Percentiles rank a stretch among this genome's conserved stretches.
These are phyloP conservation scores for Drosophila bunnanda DNA, from an alignment of 2,888 invertebrate genomes.

Conservation along the genomic window DNA sequence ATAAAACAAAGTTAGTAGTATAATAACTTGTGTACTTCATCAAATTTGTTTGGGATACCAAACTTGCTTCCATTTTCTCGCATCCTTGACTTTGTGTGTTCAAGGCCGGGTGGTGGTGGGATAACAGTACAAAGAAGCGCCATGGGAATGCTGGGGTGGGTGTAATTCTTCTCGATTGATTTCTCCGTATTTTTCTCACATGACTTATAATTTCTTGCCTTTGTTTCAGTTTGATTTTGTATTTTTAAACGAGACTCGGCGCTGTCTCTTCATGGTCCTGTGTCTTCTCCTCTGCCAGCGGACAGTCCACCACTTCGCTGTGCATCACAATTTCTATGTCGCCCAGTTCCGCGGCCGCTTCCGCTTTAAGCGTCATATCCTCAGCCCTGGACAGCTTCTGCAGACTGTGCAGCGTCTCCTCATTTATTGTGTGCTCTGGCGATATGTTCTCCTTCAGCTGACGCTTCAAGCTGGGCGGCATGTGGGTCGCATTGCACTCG, in stretches of 20 bases:
- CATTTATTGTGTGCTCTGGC: slow-evolving; percentile 86
- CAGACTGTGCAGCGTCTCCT: slow-evolving; percentile 76
- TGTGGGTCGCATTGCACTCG: slow-evolving; percentile 83
- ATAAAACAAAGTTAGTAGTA: slow-evolving; percentile 63
- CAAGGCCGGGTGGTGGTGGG: slow-evolving; percentile 37
- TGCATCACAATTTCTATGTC: slow-evolving; percentile 75
- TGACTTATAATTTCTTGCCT: background rate
- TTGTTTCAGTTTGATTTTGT: background rate
- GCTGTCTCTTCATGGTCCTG: slow-evolving; percentile 51
- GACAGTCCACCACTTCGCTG: slow-evolving; percentile 63
- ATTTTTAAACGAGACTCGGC: slow-evolving; percentile 41
- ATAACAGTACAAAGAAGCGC: slow-evolving; percentile 47
- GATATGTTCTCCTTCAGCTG: slow-evolving; percentile 88
- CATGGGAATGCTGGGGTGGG: slow-evolving; percentile 72
- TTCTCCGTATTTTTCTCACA: slow-evolving; percentile 19
- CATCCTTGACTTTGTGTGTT: slow-evolving; percentile 34
- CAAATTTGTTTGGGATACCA: slow-evolving; percentile 42
- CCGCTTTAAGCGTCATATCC: slow-evolving; percentile 56
- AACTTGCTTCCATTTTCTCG: slow-evolving; percentile 20
- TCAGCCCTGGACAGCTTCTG: slow-evolving; percentile 74
- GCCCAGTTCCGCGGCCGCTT: slow-evolving; percentile 56
- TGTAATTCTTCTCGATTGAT: slow-evolving; percentile 41
- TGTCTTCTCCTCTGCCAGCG: slow-evolving; percentile 50
- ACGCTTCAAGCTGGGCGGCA: slow-evolving; percentile 86
- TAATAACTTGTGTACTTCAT: slow-evolving; percentile 67